Conservation (phyloP, 2,797 vertebrate genomes). For the Fistularia tabacaria region DNA sequence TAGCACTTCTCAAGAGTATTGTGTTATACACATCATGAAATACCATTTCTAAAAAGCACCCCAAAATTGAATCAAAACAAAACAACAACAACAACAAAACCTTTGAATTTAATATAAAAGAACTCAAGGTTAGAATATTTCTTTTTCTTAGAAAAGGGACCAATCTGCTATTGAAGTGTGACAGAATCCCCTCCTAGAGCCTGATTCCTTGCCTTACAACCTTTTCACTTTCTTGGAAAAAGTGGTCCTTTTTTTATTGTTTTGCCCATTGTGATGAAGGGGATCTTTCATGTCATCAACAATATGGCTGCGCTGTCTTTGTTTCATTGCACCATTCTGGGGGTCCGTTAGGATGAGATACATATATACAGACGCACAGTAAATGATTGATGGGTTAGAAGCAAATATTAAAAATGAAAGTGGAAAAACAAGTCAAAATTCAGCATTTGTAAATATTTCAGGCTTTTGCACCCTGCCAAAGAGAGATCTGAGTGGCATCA, state of each 20-base stretch:
- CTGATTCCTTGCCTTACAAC: slow-evolving; percentile 38
- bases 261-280: slow-evolving; percentile 59
- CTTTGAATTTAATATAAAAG: slow-evolving; percentile 41
- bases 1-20: slow-evolving; percentile 29
- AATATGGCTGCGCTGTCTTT: slow-evolving; percentile 54
- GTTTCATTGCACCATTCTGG: slow-evolving; percentile 60
- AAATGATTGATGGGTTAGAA: slow-evolving; percentile 60
- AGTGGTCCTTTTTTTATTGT: slow-evolving; percentile 42
- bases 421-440: slow-evolving; percentile 46
- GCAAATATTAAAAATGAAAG: slow-evolving; percentile 50
- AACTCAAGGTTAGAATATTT: slow-evolving; percentile 35
- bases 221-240: slow-evolving; percentile 47
- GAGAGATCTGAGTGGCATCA: slow-evolving; percentile 58
- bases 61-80: slow-evolving; percentile 40
- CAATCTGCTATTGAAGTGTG: slow-evolving; percentile 36
- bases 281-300: slow-evolving; percentile 63
- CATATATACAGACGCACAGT: slow-evolving; percentile 42
- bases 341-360: slow-evolving; percentile 50
- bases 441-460: slow-evolving; percentile 69
- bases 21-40: slow-evolving; percentile 26
- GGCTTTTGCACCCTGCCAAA: slow-evolving; percentile 52
- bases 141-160: slow-evolving; percentile 35
- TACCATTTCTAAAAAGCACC: slow-evolving; percentile 24
- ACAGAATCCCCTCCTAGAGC: slow-evolving; percentile 31
- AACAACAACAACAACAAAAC: slow-evolving; percentile 22